Evolutionary conservation across 2,888 invertebrate genomes (phyloP), one percentile per base, ranked within the genome.

Genomic region (Apodemia hepburni): DNA sequence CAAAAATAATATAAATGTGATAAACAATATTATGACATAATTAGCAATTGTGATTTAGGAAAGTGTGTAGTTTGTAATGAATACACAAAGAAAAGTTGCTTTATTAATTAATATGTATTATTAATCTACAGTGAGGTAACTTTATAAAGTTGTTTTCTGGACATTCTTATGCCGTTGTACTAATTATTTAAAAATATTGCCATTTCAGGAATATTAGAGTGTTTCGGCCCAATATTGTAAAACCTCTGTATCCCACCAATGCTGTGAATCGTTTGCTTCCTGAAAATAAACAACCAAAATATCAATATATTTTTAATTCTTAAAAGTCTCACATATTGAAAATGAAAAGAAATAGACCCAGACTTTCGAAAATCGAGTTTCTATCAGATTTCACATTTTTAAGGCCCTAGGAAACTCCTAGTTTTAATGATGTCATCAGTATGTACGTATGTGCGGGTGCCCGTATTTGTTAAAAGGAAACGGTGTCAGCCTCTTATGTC

Each of bases 251-350:
- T 83, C 89, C 91, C 90, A 91, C 91, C 91, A 88, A 87, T 88
- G 90, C 90, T 90, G 89, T 91, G 89, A 90, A 89, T 85, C 90
- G 85, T 91, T 90, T 87, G 89, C 90, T 91, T 91, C 89, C 88
- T 89, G 89, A 87, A 85, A 90, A 88, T 90, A 90, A 90, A 91
- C 85, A 85, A 85, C 85, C 86, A 87, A 89, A 89, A 87, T 87
- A 82, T 82, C 79, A 69, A 68, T 72, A 68, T 69, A 66, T 75
- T 75, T 77, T 80, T 77, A 71, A 75, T 71, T 68, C 1, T 42
- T 42, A 42, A 42, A 45, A 45, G 3, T 42, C 5, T 42, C 15
- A 15, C n/a, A 0, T 6, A n/a, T 45, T 38, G 12, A 1, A 33
- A 33, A 1, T 7, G 6, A 33, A 1, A 33, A 1, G 7, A 33